phyloP scores from a whole-genome alignment of 2,113 vertebrate species.

The Saccopteryx leptura region DNA sequence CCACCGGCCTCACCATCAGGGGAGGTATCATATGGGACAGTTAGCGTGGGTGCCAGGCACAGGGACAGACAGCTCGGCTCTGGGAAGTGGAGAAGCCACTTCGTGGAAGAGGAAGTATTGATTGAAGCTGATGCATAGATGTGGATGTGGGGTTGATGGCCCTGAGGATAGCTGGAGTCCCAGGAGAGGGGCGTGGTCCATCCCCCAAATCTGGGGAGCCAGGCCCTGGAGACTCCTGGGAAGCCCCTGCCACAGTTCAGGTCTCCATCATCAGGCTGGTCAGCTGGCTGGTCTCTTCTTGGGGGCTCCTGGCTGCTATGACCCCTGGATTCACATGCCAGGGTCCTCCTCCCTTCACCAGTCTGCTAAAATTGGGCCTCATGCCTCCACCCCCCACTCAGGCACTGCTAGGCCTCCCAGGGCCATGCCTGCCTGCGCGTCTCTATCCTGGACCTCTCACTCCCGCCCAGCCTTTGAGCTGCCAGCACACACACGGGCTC shows the following conservation, averaged over 20 bases:
- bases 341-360: not conserved
- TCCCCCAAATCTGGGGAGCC: not conserved
- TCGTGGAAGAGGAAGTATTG: too few species aligned
- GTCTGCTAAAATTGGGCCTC: not conserved
- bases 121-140: not conserved
- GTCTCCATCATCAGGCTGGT: not conserved
- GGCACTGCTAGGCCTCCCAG: not conserved
- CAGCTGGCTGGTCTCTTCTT: not conserved
- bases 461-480: not conserved
- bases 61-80: too few species aligned
- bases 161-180: not conserved
- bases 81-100: too few species aligned
- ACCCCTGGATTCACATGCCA: not conserved
- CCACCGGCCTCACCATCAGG: not conserved
- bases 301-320: not conserved
- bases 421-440: accelerated
- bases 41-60: too few species aligned
- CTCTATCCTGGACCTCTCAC: not conserved
- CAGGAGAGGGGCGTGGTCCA: not conserved
- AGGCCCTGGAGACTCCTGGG: not conserved
- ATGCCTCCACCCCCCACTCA: accelerated
- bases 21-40: too few species aligned
- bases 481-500: not conserved
- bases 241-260: too few species aligned
- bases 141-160: not conserved